Evolutionary conservation across 2,888 invertebrate species (phyloP).

Genomic region (Cyaniris semiargus): DNA sequence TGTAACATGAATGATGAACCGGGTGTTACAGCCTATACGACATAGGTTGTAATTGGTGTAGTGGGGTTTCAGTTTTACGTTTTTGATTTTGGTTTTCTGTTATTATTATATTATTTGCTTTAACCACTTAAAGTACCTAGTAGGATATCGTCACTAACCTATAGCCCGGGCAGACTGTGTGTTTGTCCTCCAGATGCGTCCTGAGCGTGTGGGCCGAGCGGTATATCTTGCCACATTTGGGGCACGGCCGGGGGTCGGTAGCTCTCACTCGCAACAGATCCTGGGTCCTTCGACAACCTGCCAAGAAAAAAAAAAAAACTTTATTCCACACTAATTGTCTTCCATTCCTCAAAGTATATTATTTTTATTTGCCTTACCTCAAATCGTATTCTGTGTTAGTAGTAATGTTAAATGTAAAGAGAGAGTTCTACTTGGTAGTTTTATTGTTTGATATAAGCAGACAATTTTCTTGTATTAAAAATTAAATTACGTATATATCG

Average conservation of each 20-base stretch:
- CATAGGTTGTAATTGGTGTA: too few species aligned
- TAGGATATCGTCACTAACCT: conserved; percentile 54
- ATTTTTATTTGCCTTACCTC: conserved; percentile 35
- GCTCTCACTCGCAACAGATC: conserved; percentile 93
- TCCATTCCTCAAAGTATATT: background rate
- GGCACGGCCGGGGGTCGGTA: conserved; percentile 95
- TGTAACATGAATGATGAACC: too few species aligned
- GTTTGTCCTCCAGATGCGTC: conserved; percentile 95
- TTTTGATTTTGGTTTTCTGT: too few species aligned
- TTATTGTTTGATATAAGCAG: conserved; percentile 78
- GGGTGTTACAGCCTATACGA: too few species aligned
- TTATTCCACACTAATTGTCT: background rate
- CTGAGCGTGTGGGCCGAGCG: conserved; percentile 94
- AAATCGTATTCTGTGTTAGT: background rate
- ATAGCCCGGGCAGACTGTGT: conserved; percentile 95
- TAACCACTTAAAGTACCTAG: too few species aligned
- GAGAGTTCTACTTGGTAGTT: conserved; percentile 75
- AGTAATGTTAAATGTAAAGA: conserved; percentile 41
- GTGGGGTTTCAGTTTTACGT: too few species aligned
- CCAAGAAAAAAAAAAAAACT: conserved; percentile 46
- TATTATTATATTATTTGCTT: too few species aligned
- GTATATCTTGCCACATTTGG: conserved; percentile 96
- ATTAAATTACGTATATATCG: conserved; percentile 79
- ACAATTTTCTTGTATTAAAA: conserved; percentile 77
- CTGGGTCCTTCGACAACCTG: conserved; percentile 87